A percentile compares a stretch with the other conserved stretches of the same genome.
Evolutionary conservation across 2,888 invertebrate species (phyloP).

Genomic region (Chironomus tentans): DNA sequence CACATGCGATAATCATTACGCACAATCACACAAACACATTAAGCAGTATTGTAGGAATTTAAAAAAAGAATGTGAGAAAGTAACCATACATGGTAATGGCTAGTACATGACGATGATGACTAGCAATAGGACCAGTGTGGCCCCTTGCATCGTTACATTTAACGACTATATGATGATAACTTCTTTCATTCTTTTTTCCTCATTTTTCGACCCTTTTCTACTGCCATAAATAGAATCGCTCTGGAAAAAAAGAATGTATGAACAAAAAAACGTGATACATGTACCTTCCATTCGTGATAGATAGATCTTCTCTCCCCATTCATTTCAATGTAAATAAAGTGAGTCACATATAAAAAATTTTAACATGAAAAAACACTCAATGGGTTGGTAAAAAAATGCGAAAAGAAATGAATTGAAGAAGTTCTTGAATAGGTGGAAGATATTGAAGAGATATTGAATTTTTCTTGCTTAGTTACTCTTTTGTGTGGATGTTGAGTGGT

Average conservation of each 20-base stretch:
- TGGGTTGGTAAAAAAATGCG: background rate
- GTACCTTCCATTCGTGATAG: too few relatives aligned
- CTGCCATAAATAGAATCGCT: background rate
- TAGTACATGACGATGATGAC: background rate
- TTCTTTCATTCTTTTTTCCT: background rate
- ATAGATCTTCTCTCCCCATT: too few relatives aligned
- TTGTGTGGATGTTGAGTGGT: background rate
- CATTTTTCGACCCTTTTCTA: background rate
- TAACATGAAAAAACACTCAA: background rate
- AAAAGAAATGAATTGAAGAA: background rate
- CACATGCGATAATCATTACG: slow-evolving; percentile 3
- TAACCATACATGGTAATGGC: background rate
- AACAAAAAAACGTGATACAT: too few relatives aligned
- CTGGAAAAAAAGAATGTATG: too few relatives aligned
- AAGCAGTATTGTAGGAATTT: background rate
- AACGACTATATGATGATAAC: slow-evolving; percentile 4
- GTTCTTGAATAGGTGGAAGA: background rate
- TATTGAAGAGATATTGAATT: background rate
- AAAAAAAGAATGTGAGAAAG: too few relatives aligned
- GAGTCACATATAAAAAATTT: too few relatives aligned
- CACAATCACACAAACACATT: background rate
- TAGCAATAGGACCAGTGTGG: background rate
- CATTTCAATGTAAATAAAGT: too few relatives aligned
- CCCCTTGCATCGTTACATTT: background rate
- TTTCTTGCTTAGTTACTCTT: background rate